Evolutionary conservation across 2,797 vertebrate species (phyloP), one percentile per base, ranked within the genome.

Genomic region (Acanthurus leucopareius): DNA sequence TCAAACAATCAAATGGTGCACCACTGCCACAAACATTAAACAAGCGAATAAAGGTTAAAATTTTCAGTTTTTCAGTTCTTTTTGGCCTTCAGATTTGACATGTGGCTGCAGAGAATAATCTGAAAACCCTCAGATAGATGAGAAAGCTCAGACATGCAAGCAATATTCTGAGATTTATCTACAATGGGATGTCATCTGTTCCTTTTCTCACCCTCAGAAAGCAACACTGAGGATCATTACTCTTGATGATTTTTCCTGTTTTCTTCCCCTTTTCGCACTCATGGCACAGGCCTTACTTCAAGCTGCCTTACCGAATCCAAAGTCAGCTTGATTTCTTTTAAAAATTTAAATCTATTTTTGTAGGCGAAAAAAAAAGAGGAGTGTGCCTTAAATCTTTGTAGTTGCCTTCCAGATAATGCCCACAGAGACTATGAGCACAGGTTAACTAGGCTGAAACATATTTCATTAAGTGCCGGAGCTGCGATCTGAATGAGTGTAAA

Each of bases 401-500:
- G 56, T 17, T 75, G 44, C 54, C 47, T 52, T 75, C 76, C 63
- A 45, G 28, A 60, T 20, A 45, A 72, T 79, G 72, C 72, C 65
- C 63, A 44, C 14, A 3, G 80, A 82, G 79, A 79, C 59, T 54
- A 58, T 60, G 64, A 73, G 73, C 73, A 44, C 69, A 80, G 76
- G 32, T 78, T 79, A 75, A 83, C 40, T 6, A 68, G 65, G 60
- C 32, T 59, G 57, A 78, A 75, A 71, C 71, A 80, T 86, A 87
- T 89, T 89, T 86, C 69, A 84, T 76, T 48, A 73, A 74, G 73
- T 48, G 48, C 69, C 13, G 35, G 52, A 81, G 77, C 68, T 66
- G 49, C 64, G 80, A 82, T 86, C 60, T 73, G 65, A 83, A 77
- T 69, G 76, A 88, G 60, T 86, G 79, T 86, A 82, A 91, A 91